Base-by-base conservation (phyloP, 1,140 invertebrate genomes). In the Metopolophium dirhodum region DNA sequence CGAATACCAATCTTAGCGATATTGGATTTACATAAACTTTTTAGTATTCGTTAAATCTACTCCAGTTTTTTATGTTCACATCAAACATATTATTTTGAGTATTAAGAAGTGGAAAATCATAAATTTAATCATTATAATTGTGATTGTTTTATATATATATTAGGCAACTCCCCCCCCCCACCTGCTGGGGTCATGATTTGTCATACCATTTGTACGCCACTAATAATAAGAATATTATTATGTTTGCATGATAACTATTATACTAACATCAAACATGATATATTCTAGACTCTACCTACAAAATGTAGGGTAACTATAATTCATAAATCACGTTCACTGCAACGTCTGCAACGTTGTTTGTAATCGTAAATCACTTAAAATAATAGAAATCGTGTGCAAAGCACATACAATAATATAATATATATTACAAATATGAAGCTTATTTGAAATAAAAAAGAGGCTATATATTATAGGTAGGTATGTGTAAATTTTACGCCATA, bases 321-420 rank as follows among this genome's bases (percentile, higher is more conserved):
- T 26, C 83, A 85, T 85, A 85, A 85, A 85, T 85, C 22, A 85
- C 41, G 23, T 85, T 85, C 23, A 85, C 83, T 14, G 37, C 51
- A 26, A 18, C 30, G 30, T n/a, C 45, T 49, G 49, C 22, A 26
- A 35, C n/a, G 61, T 77, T 18, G 18, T 85, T 41, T 41, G 41
- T 85, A 86, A 86, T 41, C 83, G 41, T 85, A 86, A 86, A 86
- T 86, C 45, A 85, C 23, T 86, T 47, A 86, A 47, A 47, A 86
- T 86, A 86, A 86, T 86, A 47, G 41, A 47, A 86, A 86, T 86
- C 11, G 41, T 86, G 45, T 47, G 41, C 45, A 30, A 86, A 14
- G 41, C 14, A 0, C 14, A 18, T 30, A 47, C 14, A 85, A 45
- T 83, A 35, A 20, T 45, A 45, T 30, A 41, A 85, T 23, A 23